Percentiles rank a stretch among this genome's conserved stretches.
Conservation (phyloP, 2,797 vertebrate species). For the Neosilurus mollespiculum region DNA sequence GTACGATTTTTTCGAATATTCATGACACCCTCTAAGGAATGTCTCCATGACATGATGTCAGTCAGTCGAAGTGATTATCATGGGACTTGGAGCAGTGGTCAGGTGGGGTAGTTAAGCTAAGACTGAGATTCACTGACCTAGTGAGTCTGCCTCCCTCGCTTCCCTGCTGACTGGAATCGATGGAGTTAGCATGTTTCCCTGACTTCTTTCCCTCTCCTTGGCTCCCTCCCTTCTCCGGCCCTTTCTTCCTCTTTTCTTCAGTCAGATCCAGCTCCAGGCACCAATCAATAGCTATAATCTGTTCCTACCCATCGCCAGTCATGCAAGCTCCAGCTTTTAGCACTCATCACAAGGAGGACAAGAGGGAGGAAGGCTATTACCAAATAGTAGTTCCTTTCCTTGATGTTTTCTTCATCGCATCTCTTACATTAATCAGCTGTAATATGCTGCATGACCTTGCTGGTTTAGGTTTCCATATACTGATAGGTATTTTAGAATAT, state of each 20-base stretch:
- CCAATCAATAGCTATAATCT: conserved; percentile 95
- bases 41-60: conserved; percentile 17
- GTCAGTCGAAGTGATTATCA: conserved; percentile 19
- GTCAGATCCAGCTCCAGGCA: conserved; percentile 83
- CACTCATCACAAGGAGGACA: conserved; percentile 65
- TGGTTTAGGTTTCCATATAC: neutral
- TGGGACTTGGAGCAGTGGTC: conserved; percentile 13
- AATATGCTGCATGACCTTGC: neutral
- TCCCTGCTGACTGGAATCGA: conserved; percentile 77
- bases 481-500: neutral
- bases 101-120: conserved; percentile 63
- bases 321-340: conserved; percentile 84
- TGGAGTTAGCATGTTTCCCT: conserved; percentile 76
- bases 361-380: conserved; percentile 55
- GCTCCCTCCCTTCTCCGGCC: conserved; percentile 55
- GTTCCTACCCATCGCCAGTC: conserved; percentile 87
- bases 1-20: neutral
- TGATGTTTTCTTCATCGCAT: neutral
- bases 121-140: conserved; percentile 79
- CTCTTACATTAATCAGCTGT: neutral
- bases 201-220: conserved; percentile 70
- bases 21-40: conserved; percentile 16
- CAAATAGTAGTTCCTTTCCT: conserved; percentile 62
- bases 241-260: conserved; percentile 55
- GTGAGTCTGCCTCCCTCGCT: conserved; percentile 73